These are phyloP conservation scores for Pheucticus melanocephalus DNA, from an alignment of 2,113 vertebrate species.

Conservation along the genomic window DNA sequence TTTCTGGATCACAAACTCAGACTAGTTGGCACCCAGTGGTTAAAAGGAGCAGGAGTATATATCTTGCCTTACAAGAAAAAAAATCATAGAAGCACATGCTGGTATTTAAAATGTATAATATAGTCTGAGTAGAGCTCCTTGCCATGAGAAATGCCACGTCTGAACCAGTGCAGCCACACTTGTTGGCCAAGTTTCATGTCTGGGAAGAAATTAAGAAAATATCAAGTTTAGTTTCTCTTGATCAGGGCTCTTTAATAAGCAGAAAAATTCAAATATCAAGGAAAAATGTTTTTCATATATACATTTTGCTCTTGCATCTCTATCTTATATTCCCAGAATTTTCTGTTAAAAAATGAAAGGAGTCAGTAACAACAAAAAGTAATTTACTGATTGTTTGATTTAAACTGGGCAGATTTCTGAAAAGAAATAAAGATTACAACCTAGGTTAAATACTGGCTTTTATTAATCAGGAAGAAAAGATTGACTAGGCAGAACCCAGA, in stretches of 20 bases:
- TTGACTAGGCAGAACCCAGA: background rate
- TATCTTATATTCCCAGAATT: background rate
- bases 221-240: background rate
- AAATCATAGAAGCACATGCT: background rate
- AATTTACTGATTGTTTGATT: background rate
- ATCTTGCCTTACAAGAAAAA: background rate
- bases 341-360: background rate
- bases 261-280: background rate
- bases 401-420: background rate
- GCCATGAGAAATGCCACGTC: background rate
- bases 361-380: background rate
- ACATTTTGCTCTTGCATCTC: background rate
- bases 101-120: background rate
- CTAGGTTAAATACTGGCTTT: background rate
- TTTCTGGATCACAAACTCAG: background rate
- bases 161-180: accelerated
- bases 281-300: background rate
- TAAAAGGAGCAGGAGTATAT: background rate
- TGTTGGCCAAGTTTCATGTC: background rate
- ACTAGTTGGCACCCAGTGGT: background rate
- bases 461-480: background rate
- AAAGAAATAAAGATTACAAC: background rate
- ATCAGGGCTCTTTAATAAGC: background rate
- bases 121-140: background rate
- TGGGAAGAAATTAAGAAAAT: background rate